Evolutionary conservation across 2,888 invertebrate species (phyloP).

Genomic region (Drosophila merina): DNA sequence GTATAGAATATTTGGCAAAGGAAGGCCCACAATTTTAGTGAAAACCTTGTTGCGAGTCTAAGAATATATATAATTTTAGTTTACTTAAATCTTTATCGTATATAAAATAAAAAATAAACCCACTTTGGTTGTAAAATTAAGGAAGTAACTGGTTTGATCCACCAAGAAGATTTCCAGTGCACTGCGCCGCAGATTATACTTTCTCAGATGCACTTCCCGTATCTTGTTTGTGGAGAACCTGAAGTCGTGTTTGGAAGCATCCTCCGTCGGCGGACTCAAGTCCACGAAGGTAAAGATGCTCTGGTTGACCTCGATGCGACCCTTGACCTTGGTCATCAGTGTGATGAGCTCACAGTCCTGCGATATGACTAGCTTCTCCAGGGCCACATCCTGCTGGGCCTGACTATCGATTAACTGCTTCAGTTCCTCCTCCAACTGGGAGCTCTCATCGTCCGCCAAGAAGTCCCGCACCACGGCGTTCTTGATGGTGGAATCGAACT

Average conservation of each 20-base stretch:
- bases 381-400: slow-evolving; percentile 84
- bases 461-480: slow-evolving; percentile 84
- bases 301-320: slow-evolving; percentile 87
- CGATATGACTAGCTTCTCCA: slow-evolving; percentile 86
- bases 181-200: slow-evolving; percentile 87
- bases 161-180: slow-evolving; percentile 88
- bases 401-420: slow-evolving; percentile 83
- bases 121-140: slow-evolving; percentile 87
- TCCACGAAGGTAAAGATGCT: slow-evolving; percentile 86
- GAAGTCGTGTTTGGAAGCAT: slow-evolving; percentile 84
- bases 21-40: slow-evolving; percentile 86
- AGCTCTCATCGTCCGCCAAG: slow-evolving; percentile 84
- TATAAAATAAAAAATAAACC: background rate
- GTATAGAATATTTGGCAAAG: slow-evolving; percentile 86
- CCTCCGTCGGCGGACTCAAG: slow-evolving; percentile 85
- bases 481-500: slow-evolving; percentile 84
- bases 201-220: slow-evolving; percentile 87
- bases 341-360: slow-evolving; percentile 87
- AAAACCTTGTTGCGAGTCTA: slow-evolving; percentile 87
- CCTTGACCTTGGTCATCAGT: slow-evolving; percentile 86
- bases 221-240: slow-evolving; percentile 85
- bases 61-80: background rate
- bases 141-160: slow-evolving; percentile 88
- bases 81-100: background rate
- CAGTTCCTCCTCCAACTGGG: slow-evolving; percentile 84